A percentile compares a stretch with the other conserved stretches of the same genome.
Evolutionary conservation across 35 echinoderm and acorn worm species (phyloP).

Genomic region (Apostichopus parvimensis): DNA sequence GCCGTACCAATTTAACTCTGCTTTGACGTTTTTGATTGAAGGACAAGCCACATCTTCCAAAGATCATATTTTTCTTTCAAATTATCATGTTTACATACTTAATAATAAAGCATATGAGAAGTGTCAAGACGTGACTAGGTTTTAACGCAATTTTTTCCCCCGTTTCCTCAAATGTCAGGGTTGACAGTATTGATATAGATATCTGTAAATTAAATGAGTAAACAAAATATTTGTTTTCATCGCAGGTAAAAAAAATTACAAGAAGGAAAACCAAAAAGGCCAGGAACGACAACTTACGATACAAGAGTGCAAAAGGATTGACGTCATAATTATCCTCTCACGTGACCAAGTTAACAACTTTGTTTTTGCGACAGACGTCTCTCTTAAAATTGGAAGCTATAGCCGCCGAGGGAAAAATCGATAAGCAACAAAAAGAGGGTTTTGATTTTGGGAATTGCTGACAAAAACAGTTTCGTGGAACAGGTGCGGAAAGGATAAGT

Average conservation of each 20-base stretch:
- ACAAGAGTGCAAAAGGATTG: background rate
- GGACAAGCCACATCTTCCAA: background rate
- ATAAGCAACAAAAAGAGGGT: background rate
- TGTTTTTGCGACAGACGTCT: background rate
- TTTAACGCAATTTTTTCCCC: background rate
- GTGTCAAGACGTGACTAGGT: constrained; percentile 23
- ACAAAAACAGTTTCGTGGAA: background rate
- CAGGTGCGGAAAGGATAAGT: constrained; percentile 27
- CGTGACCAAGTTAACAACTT: constrained; percentile 16
- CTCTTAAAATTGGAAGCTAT: background rate
- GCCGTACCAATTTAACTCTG: background rate
- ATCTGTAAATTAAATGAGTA: constrained; percentile 22
- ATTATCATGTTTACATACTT: constrained; percentile 29
- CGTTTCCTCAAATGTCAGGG: constrained; percentile 28
- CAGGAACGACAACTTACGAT: background rate
- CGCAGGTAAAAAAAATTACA: background rate
- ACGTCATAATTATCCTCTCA: background rate
- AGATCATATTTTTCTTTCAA: constrained; percentile 5
- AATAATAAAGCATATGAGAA: background rate
- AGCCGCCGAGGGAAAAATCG: background rate
- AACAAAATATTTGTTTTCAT: constrained; percentile 26
- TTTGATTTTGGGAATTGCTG: background rate
- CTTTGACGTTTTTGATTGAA: background rate
- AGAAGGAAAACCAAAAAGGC: background rate
- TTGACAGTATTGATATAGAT: background rate